Percentiles rank a stretch among this genome's conserved stretches.
Conservation (phyloP, 1,140 invertebrate genomes). For the Caenorhabditis brenneri region DNA sequence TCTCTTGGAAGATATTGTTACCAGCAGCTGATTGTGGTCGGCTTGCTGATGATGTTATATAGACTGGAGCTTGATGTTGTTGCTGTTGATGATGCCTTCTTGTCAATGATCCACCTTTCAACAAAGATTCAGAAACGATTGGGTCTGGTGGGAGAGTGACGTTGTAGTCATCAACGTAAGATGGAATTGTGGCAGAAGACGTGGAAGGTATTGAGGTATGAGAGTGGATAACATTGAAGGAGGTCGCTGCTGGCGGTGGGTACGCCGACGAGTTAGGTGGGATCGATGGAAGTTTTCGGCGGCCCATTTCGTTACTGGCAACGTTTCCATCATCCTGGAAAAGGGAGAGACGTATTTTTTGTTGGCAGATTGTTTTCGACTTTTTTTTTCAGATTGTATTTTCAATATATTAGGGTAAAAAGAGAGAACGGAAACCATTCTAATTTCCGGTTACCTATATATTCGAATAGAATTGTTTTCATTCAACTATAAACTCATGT, state of each 20-base stretch:
- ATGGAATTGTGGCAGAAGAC: constrained; percentile 20
- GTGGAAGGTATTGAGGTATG: constrained; percentile 44
- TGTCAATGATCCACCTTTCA: constrained; percentile 9
- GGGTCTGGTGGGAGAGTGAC: constrained; percentile 23
- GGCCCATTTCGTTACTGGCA: constrained; percentile 64
- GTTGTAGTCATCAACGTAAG: constrained; percentile 29
- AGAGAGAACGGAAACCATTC: background rate
- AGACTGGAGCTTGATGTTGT: constrained; percentile 6
- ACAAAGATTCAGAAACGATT: background rate
- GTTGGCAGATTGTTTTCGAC: background rate
- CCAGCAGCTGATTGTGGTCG: constrained; percentile 10
- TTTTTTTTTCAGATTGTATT: background rate
- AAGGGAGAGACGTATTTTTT: background rate
- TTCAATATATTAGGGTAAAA: background rate
- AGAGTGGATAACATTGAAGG: constrained; percentile 28
- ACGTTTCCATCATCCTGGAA: constrained; percentile 63
- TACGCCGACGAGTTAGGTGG: constrained; percentile 55
- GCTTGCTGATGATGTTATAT: constrained; percentile 30
- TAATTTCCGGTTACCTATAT: background rate
- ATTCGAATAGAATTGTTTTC: background rate
- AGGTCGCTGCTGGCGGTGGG: constrained; percentile 27
- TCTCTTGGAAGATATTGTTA: constrained; percentile 17
- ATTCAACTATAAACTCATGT: too few species aligned
- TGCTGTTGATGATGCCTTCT: constrained; percentile 22
- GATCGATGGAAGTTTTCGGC: constrained; percentile 67